phyloP scores from a whole-genome alignment of 2,888 invertebrate species.

The Brassicogethes aeneus region DNA sequence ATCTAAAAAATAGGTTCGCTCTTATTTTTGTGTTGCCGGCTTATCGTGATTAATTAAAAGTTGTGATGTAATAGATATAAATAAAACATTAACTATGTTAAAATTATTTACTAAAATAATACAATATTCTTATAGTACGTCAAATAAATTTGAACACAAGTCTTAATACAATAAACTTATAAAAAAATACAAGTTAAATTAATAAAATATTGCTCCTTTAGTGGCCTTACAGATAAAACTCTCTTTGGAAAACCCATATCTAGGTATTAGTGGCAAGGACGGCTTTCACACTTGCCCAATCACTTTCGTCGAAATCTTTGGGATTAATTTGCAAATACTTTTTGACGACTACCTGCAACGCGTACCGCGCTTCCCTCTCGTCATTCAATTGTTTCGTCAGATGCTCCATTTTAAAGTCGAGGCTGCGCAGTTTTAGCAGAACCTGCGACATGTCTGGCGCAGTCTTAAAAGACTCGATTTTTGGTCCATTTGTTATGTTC shows the following conservation, averaged over 20 bases:
- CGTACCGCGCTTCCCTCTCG: slow-evolving; percentile 35
- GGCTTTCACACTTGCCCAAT: slow-evolving; percentile 31
- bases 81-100: background rate
- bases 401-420: slow-evolving; percentile 35
- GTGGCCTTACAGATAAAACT: background rate
- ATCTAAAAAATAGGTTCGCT: too few species aligned
- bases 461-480: slow-evolving; percentile 25
- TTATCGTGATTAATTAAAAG: too few species aligned
- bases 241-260: background rate
- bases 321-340: slow-evolving; percentile 27
- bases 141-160: slow-evolving; percentile 1
- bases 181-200: background rate
- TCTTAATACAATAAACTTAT: background rate
- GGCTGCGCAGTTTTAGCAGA: slow-evolving; percentile 30
- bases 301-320: slow-evolving; percentile 32
- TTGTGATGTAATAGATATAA: background rate
- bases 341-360: slow-evolving; percentile 31
- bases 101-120: slow-evolving; percentile 1
- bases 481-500: slow-evolving; percentile 25
- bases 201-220: slow-evolving; percentile 24
- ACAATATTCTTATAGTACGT: background rate
- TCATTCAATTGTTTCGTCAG: slow-evolving; percentile 34
- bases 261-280: background rate
- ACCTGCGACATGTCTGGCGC: slow-evolving; percentile 15
- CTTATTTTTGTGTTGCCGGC: too few species aligned